Conservation (phyloP, 2,888 invertebrate species). For the Tholera decimalis region DNA sequence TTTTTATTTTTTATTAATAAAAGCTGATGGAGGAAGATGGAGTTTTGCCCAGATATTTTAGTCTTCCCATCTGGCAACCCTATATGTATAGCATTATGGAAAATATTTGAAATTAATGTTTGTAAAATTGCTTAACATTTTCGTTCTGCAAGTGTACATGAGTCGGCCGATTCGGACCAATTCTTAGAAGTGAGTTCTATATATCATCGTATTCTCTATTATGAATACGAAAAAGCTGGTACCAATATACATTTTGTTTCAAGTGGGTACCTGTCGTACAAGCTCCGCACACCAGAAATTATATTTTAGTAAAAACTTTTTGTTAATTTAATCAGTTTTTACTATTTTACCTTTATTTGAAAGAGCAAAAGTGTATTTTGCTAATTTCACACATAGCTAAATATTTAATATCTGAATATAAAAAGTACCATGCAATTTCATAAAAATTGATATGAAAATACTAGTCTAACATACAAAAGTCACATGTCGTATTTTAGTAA, state of each 20-base stretch:
- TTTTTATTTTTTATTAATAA: no score
- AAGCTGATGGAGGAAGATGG: no score
- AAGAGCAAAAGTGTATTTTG: not conserved
- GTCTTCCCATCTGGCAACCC: no score
- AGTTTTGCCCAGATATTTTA: no score
- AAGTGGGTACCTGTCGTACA: not conserved
- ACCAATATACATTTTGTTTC: slow-evolving; percentile 3
- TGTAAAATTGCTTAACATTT: not conserved
- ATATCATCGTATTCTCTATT: not conserved
- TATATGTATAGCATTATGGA: no score
- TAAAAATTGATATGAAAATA: slow-evolving; percentile 13
- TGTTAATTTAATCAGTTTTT: not conserved
- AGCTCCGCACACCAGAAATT: not conserved
- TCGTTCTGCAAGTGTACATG: slow-evolving; percentile 21
- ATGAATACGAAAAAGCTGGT: not conserved
- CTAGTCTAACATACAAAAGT: slow-evolving; percentile 48
- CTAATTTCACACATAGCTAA: not conserved
- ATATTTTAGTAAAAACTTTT: not conserved
- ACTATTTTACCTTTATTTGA: not conserved
- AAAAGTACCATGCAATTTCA: slow-evolving; percentile 52
- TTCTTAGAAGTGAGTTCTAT: slow-evolving; percentile 10
- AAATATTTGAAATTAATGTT: not conserved
- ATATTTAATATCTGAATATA: slow-evolving; percentile 24
- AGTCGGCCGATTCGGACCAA: slow-evolving; percentile 11
- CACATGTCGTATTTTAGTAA: slow-evolving; percentile 24